Conservation (phyloP, 2,888 invertebrate genomes). For the Omphaloscelis lunosa region DNA sequence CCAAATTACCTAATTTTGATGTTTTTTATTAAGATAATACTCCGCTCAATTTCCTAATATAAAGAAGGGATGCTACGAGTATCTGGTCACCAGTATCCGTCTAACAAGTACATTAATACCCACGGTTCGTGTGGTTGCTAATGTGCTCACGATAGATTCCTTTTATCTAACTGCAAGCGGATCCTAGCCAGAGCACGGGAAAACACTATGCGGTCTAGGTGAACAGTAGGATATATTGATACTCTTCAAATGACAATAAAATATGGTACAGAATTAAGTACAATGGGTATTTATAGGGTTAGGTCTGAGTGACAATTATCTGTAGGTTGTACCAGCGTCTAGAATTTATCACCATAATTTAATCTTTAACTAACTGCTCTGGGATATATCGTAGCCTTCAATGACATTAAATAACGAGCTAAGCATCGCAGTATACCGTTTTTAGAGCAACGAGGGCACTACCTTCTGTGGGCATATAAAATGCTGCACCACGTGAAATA, state of each 20-base stretch:
- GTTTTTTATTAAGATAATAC: no score
- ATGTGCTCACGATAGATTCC: conserved; percentile 57
- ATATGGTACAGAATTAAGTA: background rate
- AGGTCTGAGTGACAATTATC: background rate
- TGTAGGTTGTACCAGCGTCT: background rate
- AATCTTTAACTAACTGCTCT: conserved; percentile 2
- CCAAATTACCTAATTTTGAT: background rate
- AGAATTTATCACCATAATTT: conserved; percentile 40
- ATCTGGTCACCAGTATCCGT: conserved; percentile 15
- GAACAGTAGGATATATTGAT: conserved; percentile 24
- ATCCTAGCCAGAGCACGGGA: conserved; percentile 40
- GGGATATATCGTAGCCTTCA: background rate
- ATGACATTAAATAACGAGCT: background rate
- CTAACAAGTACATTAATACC: conserved; percentile 22
- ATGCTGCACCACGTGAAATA: background rate
- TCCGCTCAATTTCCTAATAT: background rate
- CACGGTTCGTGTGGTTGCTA: conserved; percentile 32
- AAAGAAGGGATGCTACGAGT: background rate
- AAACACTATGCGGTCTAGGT: conserved; percentile 55
- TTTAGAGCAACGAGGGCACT: background rate
- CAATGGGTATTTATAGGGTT: background rate
- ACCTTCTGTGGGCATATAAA: background rate
- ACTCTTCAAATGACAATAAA: conserved; percentile 32
- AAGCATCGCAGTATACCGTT: background rate
- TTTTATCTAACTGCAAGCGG: conserved; percentile 44